Percentiles rank a stretch among this genome's conserved stretches.
These are phyloP conservation scores for Stegodyphus mimosarum DNA, from an alignment of 1,140 invertebrate species.

Conservation along the genomic window DNA sequence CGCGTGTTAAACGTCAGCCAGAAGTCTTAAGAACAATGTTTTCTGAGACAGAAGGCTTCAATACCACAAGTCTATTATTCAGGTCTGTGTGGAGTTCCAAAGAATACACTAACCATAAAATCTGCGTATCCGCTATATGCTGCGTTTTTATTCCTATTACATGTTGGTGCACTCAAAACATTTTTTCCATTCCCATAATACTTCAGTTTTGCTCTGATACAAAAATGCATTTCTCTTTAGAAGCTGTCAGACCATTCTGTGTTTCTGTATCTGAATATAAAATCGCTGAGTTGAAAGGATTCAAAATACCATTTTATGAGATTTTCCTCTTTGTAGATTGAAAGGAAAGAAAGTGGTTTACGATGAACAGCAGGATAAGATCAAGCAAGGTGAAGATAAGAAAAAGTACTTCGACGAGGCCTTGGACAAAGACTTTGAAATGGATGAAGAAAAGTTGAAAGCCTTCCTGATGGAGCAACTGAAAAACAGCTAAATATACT, in stretches of 20 bases:
- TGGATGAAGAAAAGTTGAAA: neutral
- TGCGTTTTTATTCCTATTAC: too few relatives aligned
- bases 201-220: too few relatives aligned
- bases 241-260: neutral
- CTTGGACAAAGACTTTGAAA: neutral
- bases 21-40: too few relatives aligned
- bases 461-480: neutral
- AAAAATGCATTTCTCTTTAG: too few relatives aligned
- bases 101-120: too few relatives aligned
- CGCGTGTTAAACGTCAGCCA: too few relatives aligned
- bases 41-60: too few relatives aligned
- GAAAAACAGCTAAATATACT: neutral
- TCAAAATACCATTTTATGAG: neutral
- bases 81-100: too few relatives aligned
- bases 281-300: neutral
- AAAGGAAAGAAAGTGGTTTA: constrained; percentile 23
- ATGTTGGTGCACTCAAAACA: too few relatives aligned
- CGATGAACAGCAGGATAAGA: neutral
- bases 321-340: neutral
- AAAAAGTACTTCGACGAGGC: neutral
- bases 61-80: too few relatives aligned
- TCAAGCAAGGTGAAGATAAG: neutral
- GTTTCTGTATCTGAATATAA: neutral
- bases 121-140: too few relatives aligned
- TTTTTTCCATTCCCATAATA: too few relatives aligned